Evolutionary conservation across 2,888 invertebrate genomes (phyloP), one percentile per base, ranked within the genome.

Genomic region (Pecten maximus): DNA sequence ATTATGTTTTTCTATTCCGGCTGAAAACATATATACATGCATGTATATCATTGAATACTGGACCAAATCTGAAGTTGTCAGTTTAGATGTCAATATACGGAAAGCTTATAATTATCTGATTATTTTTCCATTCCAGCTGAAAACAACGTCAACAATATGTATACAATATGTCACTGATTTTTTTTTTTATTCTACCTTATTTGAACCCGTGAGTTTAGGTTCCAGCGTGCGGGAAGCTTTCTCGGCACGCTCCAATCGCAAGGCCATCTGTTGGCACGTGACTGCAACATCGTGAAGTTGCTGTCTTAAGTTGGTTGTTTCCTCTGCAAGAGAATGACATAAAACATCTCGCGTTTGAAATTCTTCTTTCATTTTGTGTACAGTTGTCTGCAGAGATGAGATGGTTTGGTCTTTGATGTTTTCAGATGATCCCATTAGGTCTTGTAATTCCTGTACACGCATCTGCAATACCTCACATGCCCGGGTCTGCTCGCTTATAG

Each of bases 231-330:
- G 74, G 15, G 74, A 74, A 3, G 74, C 35, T 8, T 74, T 74
- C 23, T 74, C 74, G 2, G 28, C 8, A 28, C 94, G 91, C 15
- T 94, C 92, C 40, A 95, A 90, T 44, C 92, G 89, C 54, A 88
- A 87, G 6, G 94, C 94, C 90, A 95, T 89, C 39, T 94, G 92
- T 86, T 95, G 94, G 87, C 95, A 95, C 40, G 93, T 93, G 15
- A 91, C 89, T 8, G 94, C 94, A 12, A 95, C 94, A n/a, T 93
- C 93, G 23, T 92, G 91, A 23, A 95, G 88, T 88, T 94, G 94
- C 44, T 93, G 93, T 35, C 94, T 93, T 35, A 95, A 89, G 39
- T 91, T 92, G 2, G 92, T 91, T 12, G 93, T 92, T 86, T 94
- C 94, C 16, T 93, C 93, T 0, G 91, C 91, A 23, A 94, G 91